These are phyloP conservation scores for Globicephala melas DNA, from an alignment of 2,113 vertebrate genomes.

Conservation along the genomic window DNA sequence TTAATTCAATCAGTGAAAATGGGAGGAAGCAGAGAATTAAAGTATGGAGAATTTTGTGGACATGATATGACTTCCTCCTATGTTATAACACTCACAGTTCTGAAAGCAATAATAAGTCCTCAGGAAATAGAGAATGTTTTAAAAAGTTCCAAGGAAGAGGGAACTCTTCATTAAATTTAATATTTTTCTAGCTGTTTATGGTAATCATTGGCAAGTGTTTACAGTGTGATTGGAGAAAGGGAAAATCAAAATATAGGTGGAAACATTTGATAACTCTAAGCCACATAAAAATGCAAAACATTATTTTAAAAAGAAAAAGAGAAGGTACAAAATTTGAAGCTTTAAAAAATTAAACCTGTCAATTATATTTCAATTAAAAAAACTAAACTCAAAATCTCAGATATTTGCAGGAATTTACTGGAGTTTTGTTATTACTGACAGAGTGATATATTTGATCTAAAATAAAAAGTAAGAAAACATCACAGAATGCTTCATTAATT, in stretches of 20 bases:
- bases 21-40: not conserved
- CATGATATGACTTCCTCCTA: not conserved
- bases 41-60: not conserved
- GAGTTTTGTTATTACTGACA: not conserved
- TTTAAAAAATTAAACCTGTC: not conserved
- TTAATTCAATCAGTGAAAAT: conserved; percentile 12
- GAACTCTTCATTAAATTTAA: not conserved
- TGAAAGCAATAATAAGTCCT: not conserved
- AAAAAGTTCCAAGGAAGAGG: not conserved
- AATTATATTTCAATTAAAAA: not conserved
- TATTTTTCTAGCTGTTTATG: not conserved
- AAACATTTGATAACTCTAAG: not conserved
- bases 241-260: not conserved
- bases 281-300: not conserved
- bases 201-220: not conserved
- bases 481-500: not conserved
- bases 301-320: not conserved
- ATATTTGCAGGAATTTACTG: not conserved
- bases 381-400: not conserved
- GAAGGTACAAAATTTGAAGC: not conserved
- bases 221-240: not conserved
- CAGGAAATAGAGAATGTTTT: not conserved
- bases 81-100: not conserved
- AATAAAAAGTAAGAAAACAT: not conserved
- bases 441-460: not conserved